Evolutionary conservation across 2,888 invertebrate genomes (phyloP).

Genomic region (Lycophotia porphyrea): DNA sequence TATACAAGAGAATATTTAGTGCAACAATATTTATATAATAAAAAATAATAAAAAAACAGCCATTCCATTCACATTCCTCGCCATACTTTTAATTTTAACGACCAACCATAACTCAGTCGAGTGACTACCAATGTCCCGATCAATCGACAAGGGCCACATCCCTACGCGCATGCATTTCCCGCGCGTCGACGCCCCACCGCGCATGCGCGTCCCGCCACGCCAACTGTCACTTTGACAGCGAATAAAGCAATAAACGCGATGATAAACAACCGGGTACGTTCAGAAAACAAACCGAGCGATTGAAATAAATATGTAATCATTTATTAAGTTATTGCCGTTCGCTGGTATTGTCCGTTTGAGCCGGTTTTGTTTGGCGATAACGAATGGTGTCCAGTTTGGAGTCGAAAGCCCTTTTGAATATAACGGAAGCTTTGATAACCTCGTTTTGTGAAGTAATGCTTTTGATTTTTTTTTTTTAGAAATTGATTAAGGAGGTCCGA

Average conservation of each 20-base stretch:
- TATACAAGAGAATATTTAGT: constrained; percentile 15
- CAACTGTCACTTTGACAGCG: constrained; percentile 69
- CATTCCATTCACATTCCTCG: constrained; percentile 36
- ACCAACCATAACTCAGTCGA: constrained; percentile 52
- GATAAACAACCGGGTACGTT: constrained; percentile 71
- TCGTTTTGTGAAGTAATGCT: constrained; percentile 23
- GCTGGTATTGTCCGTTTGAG: constrained; percentile 66
- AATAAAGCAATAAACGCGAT: constrained; percentile 68
- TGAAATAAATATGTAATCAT: constrained; percentile 79
- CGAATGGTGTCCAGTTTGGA: constrained; percentile 50
- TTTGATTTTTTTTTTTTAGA: not conserved
- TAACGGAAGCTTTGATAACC: constrained; percentile 54
- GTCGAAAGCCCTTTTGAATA: constrained; percentile 49
- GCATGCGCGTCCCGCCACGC: constrained; percentile 69
- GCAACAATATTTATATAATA: not conserved
- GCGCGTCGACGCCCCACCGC: constrained; percentile 70
- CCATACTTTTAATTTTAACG: constrained; percentile 59
- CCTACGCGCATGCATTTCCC: constrained; percentile 60
- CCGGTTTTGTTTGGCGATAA: constrained; percentile 59
- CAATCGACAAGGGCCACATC: constrained; percentile 60
- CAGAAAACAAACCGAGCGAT: constrained; percentile 75
- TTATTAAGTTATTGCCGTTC: constrained; percentile 71
- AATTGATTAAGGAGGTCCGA: not conserved
- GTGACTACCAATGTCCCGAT: constrained; percentile 60
- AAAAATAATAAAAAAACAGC: not conserved